Percentiles rank a stretch among this genome's conserved stretches.
These are phyloP conservation scores for Macrophya annulata DNA, from an alignment of 2,888 invertebrate genomes.

Conservation along the genomic window DNA sequence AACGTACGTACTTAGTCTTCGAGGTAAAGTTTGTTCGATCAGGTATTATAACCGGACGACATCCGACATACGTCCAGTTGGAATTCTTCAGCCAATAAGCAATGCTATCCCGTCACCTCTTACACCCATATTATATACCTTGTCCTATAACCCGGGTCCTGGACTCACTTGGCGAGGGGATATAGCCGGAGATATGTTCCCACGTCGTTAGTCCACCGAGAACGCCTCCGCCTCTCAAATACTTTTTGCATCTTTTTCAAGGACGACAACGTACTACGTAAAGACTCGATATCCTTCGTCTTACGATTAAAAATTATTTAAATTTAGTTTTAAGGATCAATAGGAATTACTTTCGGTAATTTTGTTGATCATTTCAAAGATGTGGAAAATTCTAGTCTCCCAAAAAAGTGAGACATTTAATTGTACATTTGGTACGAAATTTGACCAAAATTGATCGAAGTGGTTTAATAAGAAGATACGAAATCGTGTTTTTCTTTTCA, in stretches of 20 bases:
- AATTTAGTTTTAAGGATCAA: no score
- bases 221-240: constrained; percentile 44
- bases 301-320: background rate
- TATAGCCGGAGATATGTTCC: constrained; percentile 64
- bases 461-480: background rate
- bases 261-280: constrained; percentile 32
- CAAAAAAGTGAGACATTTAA: background rate
- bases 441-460: background rate
- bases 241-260: constrained; percentile 63
- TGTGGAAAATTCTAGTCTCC: background rate
- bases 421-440: background rate
- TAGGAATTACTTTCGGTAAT: no score
- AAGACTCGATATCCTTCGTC: background rate
- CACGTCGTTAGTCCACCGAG: constrained; percentile 66
- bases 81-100: constrained; percentile 67
- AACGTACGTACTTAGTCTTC: background rate
- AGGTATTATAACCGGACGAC: constrained; percentile 58
- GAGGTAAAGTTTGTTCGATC: constrained; percentile 60
- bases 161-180: constrained; percentile 46
- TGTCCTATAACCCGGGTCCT: constrained; percentile 12
- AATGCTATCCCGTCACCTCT: constrained; percentile 68
- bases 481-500: background rate
- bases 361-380: background rate
- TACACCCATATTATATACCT: background rate
- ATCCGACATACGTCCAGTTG: constrained; percentile 54